These are phyloP conservation scores for Stigmatopora argus DNA, from an alignment of 2,113 vertebrate genomes.

Conservation along the genomic window DNA sequence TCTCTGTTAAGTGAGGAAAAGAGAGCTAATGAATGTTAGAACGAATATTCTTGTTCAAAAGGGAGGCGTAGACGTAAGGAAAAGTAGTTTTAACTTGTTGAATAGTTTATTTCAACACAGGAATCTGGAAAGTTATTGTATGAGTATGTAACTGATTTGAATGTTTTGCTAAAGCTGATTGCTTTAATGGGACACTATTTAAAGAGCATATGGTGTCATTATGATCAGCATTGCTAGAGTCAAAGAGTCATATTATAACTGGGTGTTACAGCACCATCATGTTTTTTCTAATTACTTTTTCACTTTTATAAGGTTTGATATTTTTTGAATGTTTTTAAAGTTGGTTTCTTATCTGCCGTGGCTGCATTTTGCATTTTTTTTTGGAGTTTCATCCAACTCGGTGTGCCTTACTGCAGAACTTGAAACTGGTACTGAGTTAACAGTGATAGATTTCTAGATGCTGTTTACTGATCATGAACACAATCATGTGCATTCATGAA, in stretches of 20 bases:
- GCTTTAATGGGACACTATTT: constrained; percentile 9
- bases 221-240: constrained; percentile 10
- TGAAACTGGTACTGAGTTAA: constrained; percentile 35
- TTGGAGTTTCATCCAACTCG: constrained; percentile 13
- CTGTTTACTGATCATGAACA: constrained; percentile 10
- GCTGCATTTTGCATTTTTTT: constrained; percentile 26
- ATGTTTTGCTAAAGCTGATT: neutral
- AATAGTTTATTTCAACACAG: neutral
- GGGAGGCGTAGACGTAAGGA: neutral
- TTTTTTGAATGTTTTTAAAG: constrained; percentile 14
- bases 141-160: constrained; percentile 9
- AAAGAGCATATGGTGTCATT: constrained; percentile 6
- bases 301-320: constrained; percentile 71
- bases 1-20: constrained; percentile 27
- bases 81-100: constrained; percentile 20
- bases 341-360: constrained; percentile 36
- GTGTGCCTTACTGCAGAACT: constrained; percentile 42
- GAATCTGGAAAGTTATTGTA: constrained; percentile 7
- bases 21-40: constrained; percentile 8
- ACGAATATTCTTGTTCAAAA: neutral
- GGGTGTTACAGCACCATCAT: constrained; percentile 34
- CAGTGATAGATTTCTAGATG: constrained; percentile 22
- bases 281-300: constrained; percentile 54
- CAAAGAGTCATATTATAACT: constrained; percentile 12
- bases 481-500: constrained; percentile 20